A percentile compares a stretch with the other conserved stretches of the same genome.
phyloP scores from a whole-genome alignment of 1,140 invertebrate species.

The Solen grandis region DNA sequence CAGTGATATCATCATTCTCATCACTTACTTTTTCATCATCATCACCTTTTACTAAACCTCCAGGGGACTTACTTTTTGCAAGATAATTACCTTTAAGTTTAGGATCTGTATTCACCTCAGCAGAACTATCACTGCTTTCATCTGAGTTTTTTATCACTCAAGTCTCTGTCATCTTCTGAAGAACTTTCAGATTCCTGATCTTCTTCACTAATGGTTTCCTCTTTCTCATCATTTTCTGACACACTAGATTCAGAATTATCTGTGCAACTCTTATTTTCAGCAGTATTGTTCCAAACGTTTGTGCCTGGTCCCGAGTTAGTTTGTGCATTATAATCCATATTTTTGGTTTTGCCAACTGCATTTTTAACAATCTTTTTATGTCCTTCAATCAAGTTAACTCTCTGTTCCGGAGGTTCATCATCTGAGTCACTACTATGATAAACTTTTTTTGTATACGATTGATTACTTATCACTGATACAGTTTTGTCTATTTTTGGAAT shows the following conservation, averaged over 20 bases:
- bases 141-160: too few species aligned
- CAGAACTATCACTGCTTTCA: too few species aligned
- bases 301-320: too few species aligned
- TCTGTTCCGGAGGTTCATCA: too few species aligned
- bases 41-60: neutral
- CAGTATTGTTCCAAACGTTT: too few species aligned
- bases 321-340: too few species aligned
- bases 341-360: too few species aligned
- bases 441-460: conserved; percentile 1
- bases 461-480: too few species aligned
- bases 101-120: too few species aligned
- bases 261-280: neutral
- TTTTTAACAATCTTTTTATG: neutral
- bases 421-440: neutral
- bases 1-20: conserved; percentile 12
- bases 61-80: neutral
- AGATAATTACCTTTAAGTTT: neutral
- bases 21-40: conserved; percentile 7
- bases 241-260: neutral
- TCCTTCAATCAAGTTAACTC: too few species aligned
- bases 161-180: neutral
- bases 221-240: neutral
- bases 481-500: neutral
- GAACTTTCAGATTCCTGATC: neutral
- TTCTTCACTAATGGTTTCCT: neutral